A percentile compares a stretch with the other conserved stretches of the same genome.
These are phyloP conservation scores for Drosophila kurseongensis DNA, from an alignment of 1,140 invertebrate genomes.

Conservation along the genomic window DNA sequence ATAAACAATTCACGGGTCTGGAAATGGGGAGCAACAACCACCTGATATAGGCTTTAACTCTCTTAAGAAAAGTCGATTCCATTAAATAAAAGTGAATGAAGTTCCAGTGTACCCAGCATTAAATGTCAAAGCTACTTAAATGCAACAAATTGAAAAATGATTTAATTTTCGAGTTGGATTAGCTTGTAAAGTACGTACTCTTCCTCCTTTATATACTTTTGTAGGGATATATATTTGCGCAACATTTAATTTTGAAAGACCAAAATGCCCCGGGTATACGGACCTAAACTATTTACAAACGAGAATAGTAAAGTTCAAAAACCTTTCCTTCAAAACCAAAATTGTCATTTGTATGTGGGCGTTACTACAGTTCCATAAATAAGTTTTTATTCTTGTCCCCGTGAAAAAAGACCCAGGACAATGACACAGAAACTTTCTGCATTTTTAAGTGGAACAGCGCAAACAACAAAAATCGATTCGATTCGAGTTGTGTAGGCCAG, in stretches of 20 bases:
- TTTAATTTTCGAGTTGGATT: too few relatives aligned
- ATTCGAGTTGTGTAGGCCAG: constrained; percentile 29
- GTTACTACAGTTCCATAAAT: not conserved
- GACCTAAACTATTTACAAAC: not conserved
- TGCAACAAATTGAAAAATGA: not conserved
- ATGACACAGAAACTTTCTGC: constrained; percentile 53
- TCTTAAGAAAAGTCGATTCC: not conserved
- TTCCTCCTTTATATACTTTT: constrained; percentile 17
- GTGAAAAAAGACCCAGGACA: constrained; percentile 50
- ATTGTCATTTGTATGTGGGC: constrained; percentile 16
- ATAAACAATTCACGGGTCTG: not conserved
- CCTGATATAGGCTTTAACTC: not conserved
- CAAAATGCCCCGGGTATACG: constrained; percentile 28
- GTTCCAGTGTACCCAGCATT: not conserved
- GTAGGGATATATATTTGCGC: constrained; percentile 41
- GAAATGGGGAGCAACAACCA: not conserved
- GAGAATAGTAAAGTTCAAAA: constrained; percentile 13
- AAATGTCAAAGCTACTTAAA: not conserved
- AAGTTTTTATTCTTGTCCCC: constrained; percentile 8
- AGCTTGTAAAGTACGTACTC: constrained; percentile 42
- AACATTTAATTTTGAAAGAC: constrained; percentile 69
- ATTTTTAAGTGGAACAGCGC: constrained; percentile 43
- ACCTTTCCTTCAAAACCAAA: constrained; percentile 12
- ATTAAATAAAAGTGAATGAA: too few relatives aligned
- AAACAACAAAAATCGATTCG: constrained; percentile 28